Evolutionary conservation across 2,888 invertebrate species (phyloP), one percentile per base, ranked within the genome.

Genomic region (Trissonchulus sp.): DNA sequence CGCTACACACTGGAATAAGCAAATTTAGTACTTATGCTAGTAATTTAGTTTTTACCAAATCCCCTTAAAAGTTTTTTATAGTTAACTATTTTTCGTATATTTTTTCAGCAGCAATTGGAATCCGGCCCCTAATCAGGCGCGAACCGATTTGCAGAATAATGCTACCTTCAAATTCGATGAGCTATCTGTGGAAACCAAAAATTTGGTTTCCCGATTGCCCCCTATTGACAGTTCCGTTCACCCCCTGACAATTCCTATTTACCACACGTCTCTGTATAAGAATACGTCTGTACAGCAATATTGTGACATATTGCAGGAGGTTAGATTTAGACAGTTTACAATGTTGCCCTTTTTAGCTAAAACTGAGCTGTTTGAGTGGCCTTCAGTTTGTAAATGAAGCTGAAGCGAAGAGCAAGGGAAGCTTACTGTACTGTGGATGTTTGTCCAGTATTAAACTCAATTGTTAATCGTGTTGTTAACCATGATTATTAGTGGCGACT

Each of bases 161-260:
- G 74, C 36, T 23, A n/a, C 8, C 8, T 8, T n/a, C 3, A 15
- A n/a, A 2, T 74, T 74, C 37, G 68, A 74, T 34, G 34, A 72
- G 3, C 69, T 74, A 2, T 2, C n/a, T 38, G n/a, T 74, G 18
- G 31, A 31, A 2, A 71, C 74, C 3, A 74, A 37, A 72, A 23
- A 34, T 2, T 18, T 74, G 15, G 15, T 3, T 1, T 30, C 69
- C 2, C 3, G 35, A 71, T 71, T 71, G 33, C 33, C 71, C 18
- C 71, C 30, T 28, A 36, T 71, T 23, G 3, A 3, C 35, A 15
- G 35, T 18, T 36, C 35, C 2, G 35, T 69, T 37, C n/a, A 38
- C 1, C 72, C 72, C 1, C 3, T 72, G 2, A 38, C 71, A n/a
- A 33, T 63, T 15, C 75, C 75, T 35, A 75, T 75, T 36, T 75